These are phyloP conservation scores for Platerodrilus igneus DNA, from an alignment of 2,888 invertebrate species.

Conservation along the genomic window DNA sequence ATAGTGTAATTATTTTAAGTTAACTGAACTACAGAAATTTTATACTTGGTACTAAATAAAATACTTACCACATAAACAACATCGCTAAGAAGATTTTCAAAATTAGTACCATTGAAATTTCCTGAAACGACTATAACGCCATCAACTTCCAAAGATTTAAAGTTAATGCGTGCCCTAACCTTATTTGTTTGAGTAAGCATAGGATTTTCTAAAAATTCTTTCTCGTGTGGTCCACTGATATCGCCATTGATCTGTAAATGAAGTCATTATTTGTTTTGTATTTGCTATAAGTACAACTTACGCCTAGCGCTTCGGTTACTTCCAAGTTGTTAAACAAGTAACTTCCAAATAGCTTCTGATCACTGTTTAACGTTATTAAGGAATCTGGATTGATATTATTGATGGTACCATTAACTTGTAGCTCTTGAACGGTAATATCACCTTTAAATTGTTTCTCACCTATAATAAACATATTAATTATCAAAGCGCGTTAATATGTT, in stretches of 20 bases:
- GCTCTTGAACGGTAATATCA: constrained; percentile 39
- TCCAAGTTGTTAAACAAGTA: constrained; percentile 53
- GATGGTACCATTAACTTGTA: constrained; percentile 45
- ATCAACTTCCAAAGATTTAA: constrained; percentile 49
- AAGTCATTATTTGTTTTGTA: neutral
- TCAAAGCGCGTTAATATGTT: constrained; percentile 5
- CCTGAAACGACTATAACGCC: constrained; percentile 50
- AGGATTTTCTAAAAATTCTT: constrained; percentile 49
- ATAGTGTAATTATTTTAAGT: no score
- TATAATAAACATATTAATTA: constrained; percentile 29
- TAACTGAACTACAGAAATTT: no score
- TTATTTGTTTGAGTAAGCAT: constrained; percentile 46
- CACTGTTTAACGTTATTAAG: constrained; percentile 48
- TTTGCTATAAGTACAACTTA: constrained; percentile 31
- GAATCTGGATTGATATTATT: constrained; percentile 49
- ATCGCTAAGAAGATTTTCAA: constrained; percentile 47
- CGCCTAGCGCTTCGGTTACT: constrained; percentile 50
- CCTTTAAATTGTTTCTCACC: constrained; percentile 50
- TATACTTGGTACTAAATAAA: no score
- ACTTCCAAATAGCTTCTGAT: constrained; percentile 47
- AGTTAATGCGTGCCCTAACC: constrained; percentile 48
- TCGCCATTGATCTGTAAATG: constrained; percentile 50
- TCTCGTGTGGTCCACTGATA: constrained; percentile 45
- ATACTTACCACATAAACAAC: constrained; percentile 46
- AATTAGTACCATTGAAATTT: constrained; percentile 44